phyloP scores from a whole-genome alignment of 1,140 invertebrate genomes.

The Drosophila nikananu region DNA sequence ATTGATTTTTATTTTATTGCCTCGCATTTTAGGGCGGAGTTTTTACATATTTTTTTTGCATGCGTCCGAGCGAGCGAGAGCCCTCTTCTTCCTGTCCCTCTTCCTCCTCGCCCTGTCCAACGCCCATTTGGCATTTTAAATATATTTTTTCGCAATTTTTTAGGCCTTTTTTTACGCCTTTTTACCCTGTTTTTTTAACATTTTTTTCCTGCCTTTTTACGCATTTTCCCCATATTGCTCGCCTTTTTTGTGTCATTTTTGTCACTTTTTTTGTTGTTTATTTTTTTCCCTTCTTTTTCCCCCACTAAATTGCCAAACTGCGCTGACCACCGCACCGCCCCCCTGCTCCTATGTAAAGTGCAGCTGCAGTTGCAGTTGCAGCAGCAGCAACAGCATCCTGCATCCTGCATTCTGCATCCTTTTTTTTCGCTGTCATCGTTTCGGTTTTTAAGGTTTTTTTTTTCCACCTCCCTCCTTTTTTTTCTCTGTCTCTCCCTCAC shows the following conservation, averaged over 20 bases:
- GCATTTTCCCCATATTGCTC: conserved; percentile 29
- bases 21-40: conserved; percentile 80
- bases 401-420: conserved; percentile 28
- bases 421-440: conserved; percentile 55
- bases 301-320: conserved; percentile 77
- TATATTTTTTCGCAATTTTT: conserved; percentile 49
- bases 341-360: conserved; percentile 60
- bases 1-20: conserved; percentile 75
- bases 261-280: conserved; percentile 36
- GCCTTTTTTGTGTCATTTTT: conserved; percentile 35
- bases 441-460: conserved; percentile 37
- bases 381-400: conserved; percentile 24
- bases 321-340: conserved; percentile 28
- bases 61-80: conserved; percentile 65
- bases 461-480: conserved; percentile 6
- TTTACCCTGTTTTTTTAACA: background rate
- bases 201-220: background rate
- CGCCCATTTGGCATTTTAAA: conserved; percentile 59
- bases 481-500: conserved; percentile 29
- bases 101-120: conserved; percentile 21
- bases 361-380: conserved; percentile 55
- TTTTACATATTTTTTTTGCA: conserved; percentile 81
- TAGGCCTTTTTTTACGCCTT: background rate
- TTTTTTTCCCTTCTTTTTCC: conserved; percentile 32
- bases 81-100: conserved; percentile 26